Evolutionary conservation across 2,888 invertebrate species (phyloP).

Genomic region (Cheiracanthium punctorium): DNA sequence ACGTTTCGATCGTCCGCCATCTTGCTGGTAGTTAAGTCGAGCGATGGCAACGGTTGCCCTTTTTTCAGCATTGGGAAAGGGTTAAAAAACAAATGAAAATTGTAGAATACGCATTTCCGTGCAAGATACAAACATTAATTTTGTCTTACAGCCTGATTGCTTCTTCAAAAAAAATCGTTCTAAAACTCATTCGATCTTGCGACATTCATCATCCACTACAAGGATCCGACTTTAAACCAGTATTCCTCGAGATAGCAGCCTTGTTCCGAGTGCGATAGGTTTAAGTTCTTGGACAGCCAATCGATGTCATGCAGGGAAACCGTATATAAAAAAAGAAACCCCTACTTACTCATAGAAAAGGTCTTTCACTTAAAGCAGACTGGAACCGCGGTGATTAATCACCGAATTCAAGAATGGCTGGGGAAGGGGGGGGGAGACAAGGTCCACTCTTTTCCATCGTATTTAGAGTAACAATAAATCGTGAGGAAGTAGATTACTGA

Average conservation of each 20-base stretch:
- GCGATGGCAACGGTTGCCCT: too few relatives aligned
- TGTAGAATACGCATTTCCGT: too few relatives aligned
- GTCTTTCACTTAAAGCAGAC: not conserved
- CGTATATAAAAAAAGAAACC: constrained; percentile 26
- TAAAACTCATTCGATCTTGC: not conserved
- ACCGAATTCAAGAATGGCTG: constrained; percentile 63
- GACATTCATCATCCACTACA: not conserved
- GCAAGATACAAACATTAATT: too few relatives aligned
- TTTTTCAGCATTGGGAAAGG: too few relatives aligned
- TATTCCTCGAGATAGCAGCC: not conserved
- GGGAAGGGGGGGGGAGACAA: too few relatives aligned
- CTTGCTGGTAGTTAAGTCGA: too few relatives aligned
- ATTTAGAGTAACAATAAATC: constrained; percentile 65
- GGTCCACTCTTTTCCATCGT: too few relatives aligned
- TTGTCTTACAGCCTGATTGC: too few relatives aligned
- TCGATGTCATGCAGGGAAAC: constrained; percentile 53
- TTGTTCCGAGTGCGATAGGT: constrained; percentile 30
- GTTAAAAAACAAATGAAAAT: too few relatives aligned
- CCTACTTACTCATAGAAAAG: too few relatives aligned
- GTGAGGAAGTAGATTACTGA: constrained; percentile 54
- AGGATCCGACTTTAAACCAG: not conserved
- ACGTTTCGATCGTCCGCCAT: too few relatives aligned
- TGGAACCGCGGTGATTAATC: constrained; percentile 41
- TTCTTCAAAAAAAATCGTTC: too few relatives aligned
- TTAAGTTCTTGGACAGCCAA: constrained; percentile 57